Evolutionary conservation across 2,888 invertebrate species (phyloP).

Genomic region (Noctua comes): DNA sequence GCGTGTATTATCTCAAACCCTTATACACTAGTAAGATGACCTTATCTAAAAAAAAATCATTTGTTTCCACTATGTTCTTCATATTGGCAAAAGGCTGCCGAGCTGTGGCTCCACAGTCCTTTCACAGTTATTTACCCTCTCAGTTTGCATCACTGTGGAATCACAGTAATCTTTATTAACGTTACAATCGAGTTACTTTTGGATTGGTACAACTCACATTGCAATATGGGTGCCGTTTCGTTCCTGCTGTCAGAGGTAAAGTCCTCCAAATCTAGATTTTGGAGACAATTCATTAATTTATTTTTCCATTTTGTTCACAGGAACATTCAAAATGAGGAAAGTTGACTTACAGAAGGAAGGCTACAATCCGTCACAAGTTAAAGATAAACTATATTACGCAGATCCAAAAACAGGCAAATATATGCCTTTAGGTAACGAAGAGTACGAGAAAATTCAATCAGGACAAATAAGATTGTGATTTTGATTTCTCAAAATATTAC

Average conservation of each 20-base stretch:
- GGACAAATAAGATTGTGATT: conserved; percentile 94
- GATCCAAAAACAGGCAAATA: conserved; percentile 93
- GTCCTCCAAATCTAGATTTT: background rate
- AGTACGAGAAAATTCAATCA: conserved; percentile 94
- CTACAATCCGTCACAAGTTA: conserved; percentile 93
- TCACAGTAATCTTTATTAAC: background rate
- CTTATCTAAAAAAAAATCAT: background rate
- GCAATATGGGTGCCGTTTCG: background rate
- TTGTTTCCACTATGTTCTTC: background rate
- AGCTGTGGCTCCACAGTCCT: background rate
- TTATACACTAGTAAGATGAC: background rate
- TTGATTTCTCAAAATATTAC: conserved; percentile 43
- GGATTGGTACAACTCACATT: background rate
- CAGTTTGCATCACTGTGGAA: background rate
- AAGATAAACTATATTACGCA: conserved; percentile 95
- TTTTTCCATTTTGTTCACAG: conserved; percentile 86
- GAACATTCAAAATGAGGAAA: conserved; percentile 99
- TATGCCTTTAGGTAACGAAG: conserved; percentile 92
- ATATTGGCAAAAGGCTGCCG: background rate
- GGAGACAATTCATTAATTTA: background rate
- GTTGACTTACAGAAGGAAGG: conserved; percentile 97
- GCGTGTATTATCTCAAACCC: background rate
- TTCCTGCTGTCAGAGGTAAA: background rate
- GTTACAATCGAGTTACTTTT: background rate
- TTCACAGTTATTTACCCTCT: background rate